phyloP scores from a whole-genome alignment of 1,140 invertebrate genomes.

The Zaprionus ornatus region DNA sequence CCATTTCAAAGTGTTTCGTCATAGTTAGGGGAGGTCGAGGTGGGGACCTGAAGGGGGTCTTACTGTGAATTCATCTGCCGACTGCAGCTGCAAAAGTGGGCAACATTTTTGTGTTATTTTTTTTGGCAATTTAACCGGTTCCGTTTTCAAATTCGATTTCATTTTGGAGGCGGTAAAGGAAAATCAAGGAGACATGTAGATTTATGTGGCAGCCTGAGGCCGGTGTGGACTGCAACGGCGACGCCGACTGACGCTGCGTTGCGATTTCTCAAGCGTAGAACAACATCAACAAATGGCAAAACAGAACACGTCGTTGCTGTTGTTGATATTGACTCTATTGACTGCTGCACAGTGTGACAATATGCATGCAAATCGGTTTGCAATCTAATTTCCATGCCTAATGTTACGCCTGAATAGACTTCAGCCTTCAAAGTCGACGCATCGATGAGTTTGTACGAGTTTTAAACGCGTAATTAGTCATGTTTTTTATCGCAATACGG shows the following conservation, averaged over 20 bases:
- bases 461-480: slow-evolving; percentile 44
- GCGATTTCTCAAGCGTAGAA: slow-evolving; percentile 11
- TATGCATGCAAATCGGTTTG: slow-evolving; percentile 9
- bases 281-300: slow-evolving; percentile 20
- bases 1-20: not conserved
- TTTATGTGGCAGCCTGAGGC: slow-evolving; percentile 18
- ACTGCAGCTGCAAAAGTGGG: slow-evolving; percentile 12
- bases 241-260: not conserved
- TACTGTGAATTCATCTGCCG: slow-evolving; percentile 18
- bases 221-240: not conserved
- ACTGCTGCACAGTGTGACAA: slow-evolving; percentile 43
- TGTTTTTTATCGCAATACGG: slow-evolving; percentile 7
- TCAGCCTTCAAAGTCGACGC: not conserved
- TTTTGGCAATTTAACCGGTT: slow-evolving; percentile 41
- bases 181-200: slow-evolving; percentile 6
- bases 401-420: slow-evolving; percentile 28
- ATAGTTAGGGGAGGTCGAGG: not conserved
- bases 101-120: slow-evolving; percentile 2
- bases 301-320: slow-evolving; percentile 34
- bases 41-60: not conserved
- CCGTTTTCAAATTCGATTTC: slow-evolving; percentile 46
- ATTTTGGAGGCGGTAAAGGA: slow-evolving; percentile 1
- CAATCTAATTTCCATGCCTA: slow-evolving; percentile 41
- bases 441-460: slow-evolving; percentile 25
- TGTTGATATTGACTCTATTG: slow-evolving; percentile 6